Percentiles rank a stretch among this genome's conserved stretches.
Evolutionary conservation across 2,888 invertebrate genomes (phyloP).

Genomic region (Margaritifera margaritifera): DNA sequence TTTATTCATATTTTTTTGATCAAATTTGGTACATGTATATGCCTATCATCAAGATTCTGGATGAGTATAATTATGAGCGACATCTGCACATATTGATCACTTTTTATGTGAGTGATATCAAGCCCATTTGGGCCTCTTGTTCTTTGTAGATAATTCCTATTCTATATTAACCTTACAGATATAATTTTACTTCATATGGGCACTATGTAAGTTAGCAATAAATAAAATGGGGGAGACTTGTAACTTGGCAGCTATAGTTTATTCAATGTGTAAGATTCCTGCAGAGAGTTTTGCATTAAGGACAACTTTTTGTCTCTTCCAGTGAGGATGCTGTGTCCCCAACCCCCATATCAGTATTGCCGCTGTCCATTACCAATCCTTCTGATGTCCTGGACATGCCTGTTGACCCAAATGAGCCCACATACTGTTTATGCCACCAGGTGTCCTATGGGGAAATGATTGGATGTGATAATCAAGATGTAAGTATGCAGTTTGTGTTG

Average conservation of each 20-base stretch:
- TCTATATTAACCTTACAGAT: no score
- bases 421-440: conserved; percentile 97
- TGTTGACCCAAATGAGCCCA: conserved; percentile 95
- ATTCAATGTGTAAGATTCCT: background rate
- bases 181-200: no score
- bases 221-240: no score
- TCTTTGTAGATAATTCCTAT: no score
- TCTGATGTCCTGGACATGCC: conserved; percentile 81
- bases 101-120: no score
- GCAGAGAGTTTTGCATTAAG: background rate
- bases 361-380: conserved; percentile 68
- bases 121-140: no score
- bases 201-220: no score
- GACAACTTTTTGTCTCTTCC: background rate
- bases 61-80: no score
- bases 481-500: conserved; percentile 47
- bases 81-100: no score
- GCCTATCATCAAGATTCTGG: no score
- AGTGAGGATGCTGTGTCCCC: conserved; percentile 30
- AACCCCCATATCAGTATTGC: conserved; percentile 57
- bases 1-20: no score
- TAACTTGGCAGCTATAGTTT: background rate
- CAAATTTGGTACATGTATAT: no score
- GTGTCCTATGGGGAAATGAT: conserved; percentile 97
- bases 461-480: conserved; percentile 87